A percentile compares a stretch with the other conserved stretches of the same genome.
These are phyloP conservation scores for Leptodactylus fuscus DNA, from an alignment of 2,113 vertebrate genomes.

Conservation along the genomic window DNA sequence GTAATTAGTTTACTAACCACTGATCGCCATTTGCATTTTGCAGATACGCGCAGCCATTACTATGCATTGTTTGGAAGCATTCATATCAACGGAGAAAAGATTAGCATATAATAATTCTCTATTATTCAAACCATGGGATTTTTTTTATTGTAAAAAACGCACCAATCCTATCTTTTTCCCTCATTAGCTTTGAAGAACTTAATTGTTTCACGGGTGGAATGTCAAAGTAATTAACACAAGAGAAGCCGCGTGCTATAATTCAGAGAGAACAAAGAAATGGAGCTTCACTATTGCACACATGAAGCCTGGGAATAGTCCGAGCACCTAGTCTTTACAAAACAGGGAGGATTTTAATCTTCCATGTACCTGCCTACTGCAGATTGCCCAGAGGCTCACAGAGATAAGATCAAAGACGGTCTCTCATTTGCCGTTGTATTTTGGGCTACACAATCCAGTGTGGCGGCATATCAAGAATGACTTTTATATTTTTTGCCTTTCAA, in stretches of 20 bases:
- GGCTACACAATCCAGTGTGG: slow-evolving; percentile 48
- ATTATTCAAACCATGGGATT: slow-evolving; percentile 28
- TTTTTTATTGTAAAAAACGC: slow-evolving; percentile 28
- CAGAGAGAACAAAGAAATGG: slow-evolving; percentile 51
- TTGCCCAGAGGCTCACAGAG: slow-evolving; percentile 64
- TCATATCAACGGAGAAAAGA: slow-evolving; percentile 16
- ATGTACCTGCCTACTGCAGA: slow-evolving; percentile 58
- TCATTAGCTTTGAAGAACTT: slow-evolving; percentile 63
- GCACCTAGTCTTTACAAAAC: slow-evolving; percentile 63
- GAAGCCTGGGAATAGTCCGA: slow-evolving; percentile 61
- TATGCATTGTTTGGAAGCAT: slow-evolving; percentile 36
- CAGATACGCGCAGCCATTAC: slow-evolving; percentile 19
- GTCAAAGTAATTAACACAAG: slow-evolving; percentile 68
- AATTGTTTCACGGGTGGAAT: slow-evolving; percentile 65
- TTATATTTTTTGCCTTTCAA: slow-evolving; percentile 47
- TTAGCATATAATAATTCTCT: slow-evolving; percentile 53
- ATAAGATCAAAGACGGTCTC: slow-evolving; percentile 58
- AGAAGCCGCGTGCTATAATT: slow-evolving; percentile 31
- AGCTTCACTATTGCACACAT: slow-evolving; percentile 58
- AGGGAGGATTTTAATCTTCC: slow-evolving; percentile 67
- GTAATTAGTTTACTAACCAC: slow-evolving; percentile 47
- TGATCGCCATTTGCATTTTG: slow-evolving; percentile 25
- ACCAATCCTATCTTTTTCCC: slow-evolving; percentile 33
- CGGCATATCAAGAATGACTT: slow-evolving; percentile 51
- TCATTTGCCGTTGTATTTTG: slow-evolving; percentile 59